Evolutionary conservation across 2,113 vertebrate genomes (phyloP).

Genomic region (Myrmophylax atrothorax): DNA sequence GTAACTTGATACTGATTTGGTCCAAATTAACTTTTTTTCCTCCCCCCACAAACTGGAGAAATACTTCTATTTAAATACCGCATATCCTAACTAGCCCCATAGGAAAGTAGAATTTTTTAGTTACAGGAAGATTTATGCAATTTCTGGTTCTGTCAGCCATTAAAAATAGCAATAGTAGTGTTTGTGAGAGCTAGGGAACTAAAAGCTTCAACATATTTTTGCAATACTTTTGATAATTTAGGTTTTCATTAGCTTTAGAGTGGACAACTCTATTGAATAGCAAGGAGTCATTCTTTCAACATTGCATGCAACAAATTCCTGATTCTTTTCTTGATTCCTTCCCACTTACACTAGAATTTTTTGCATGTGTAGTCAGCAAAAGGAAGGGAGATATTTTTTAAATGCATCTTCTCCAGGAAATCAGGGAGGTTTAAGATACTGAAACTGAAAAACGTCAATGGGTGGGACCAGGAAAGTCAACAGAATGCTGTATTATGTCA

Average conservation of each 20-base stretch:
- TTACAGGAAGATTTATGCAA: not conserved
- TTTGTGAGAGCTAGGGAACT: not conserved
- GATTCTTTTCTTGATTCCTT: not conserved
- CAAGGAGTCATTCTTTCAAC: not conserved
- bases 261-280: not conserved
- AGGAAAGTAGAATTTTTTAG: not conserved
- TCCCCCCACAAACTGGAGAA: not conserved
- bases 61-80: not conserved
- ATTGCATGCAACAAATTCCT: not conserved
- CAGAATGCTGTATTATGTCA: constrained; percentile 28
- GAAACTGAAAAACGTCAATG: constrained; percentile 30
- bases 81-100: not conserved
- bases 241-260: not conserved
- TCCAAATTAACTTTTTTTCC: not conserved
- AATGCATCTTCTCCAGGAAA: constrained; percentile 39
- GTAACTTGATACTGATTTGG: not conserved
- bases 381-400: not conserved
- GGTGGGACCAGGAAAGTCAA: constrained; percentile 41
- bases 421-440: not conserved
- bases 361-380: not conserved
- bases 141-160: not conserved
- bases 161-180: not conserved
- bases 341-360: not conserved
- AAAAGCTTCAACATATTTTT: not conserved
- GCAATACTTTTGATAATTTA: not conserved